Conservation (phyloP, 2,888 invertebrate species). For the Drosophila imparisetae region DNA sequence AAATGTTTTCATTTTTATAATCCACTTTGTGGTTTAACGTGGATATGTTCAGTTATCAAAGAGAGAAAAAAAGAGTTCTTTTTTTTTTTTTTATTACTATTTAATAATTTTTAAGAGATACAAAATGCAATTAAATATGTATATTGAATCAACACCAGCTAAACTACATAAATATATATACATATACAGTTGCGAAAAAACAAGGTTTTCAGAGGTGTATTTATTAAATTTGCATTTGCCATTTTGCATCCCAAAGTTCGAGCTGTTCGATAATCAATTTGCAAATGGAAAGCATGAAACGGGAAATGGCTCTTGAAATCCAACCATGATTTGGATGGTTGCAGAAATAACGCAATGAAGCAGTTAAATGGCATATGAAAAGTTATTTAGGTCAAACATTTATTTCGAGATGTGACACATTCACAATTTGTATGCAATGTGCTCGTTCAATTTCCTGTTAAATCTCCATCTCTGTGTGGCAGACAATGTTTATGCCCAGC, state of each 20-base stretch:
- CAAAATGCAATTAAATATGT: background rate
- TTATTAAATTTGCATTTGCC: constrained; percentile 1
- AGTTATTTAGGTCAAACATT: constrained; percentile 19
- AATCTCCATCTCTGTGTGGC: constrained; percentile 19
- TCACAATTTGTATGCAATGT: constrained; percentile 14
- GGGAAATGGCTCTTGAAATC: background rate
- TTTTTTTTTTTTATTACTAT: background rate
- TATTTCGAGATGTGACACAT: background rate
- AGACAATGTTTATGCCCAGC: constrained; percentile 9
- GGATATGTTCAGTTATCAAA: background rate
- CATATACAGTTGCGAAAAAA: background rate
- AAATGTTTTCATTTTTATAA: background rate
- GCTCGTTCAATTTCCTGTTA: constrained; percentile 53
- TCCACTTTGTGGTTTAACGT: background rate
- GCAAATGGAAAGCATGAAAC: background rate
- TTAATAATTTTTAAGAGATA: background rate
- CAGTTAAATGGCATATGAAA: constrained; percentile 7
- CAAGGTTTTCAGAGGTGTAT: background rate
- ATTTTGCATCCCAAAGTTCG: background rate
- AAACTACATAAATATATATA: background rate
- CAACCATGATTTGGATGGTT: background rate
- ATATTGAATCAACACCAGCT: background rate
- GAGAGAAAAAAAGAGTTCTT: background rate
- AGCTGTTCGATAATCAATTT: background rate
- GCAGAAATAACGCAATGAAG: constrained; percentile 10